phyloP scores from a whole-genome alignment of 1,140 invertebrate species.

The Stratiolaelaps scimitus region DNA sequence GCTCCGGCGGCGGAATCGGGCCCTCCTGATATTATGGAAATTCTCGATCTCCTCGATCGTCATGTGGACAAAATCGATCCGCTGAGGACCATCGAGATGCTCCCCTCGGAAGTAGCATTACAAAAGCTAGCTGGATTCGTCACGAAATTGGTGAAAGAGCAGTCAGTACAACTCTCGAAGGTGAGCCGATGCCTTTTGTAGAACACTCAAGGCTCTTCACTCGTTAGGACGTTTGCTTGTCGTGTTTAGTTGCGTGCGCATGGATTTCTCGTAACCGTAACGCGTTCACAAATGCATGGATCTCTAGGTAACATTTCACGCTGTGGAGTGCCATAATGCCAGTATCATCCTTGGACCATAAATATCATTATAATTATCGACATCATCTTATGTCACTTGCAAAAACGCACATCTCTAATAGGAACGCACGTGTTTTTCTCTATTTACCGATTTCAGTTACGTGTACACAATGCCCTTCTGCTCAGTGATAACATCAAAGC shows the following conservation, averaged over 20 bases:
- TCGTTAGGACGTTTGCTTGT: no score
- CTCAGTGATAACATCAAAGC: slow-evolving; percentile 13
- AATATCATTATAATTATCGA: no score
- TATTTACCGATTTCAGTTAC: slow-evolving; percentile 2
- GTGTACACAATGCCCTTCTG: slow-evolving; percentile 28
- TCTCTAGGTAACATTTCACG: no score
- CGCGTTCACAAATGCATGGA: no score
- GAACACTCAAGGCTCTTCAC: neutral
- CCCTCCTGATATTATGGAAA: slow-evolving; percentile 56
- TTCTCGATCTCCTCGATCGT: slow-evolving; percentile 61
- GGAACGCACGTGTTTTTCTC: no score
- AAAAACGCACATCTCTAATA: no score
- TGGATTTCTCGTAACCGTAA: no score
- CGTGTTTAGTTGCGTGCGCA: no score
- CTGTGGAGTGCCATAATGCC: no score
- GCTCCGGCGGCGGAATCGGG: slow-evolving; percentile 33
- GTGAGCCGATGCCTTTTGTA: slow-evolving; percentile 1
- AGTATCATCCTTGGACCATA: no score
- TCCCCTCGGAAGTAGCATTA: slow-evolving; percentile 31
- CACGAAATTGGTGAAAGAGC: slow-evolving; percentile 8
- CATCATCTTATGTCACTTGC: no score
- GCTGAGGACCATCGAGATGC: slow-evolving; percentile 46
- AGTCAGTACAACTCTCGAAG: slow-evolving; percentile 16
- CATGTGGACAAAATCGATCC: slow-evolving; percentile 70
- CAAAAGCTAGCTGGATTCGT: slow-evolving; percentile 33